phyloP scores from a whole-genome alignment of 2,888 invertebrate species.

The Venusia cambrica region DNA sequence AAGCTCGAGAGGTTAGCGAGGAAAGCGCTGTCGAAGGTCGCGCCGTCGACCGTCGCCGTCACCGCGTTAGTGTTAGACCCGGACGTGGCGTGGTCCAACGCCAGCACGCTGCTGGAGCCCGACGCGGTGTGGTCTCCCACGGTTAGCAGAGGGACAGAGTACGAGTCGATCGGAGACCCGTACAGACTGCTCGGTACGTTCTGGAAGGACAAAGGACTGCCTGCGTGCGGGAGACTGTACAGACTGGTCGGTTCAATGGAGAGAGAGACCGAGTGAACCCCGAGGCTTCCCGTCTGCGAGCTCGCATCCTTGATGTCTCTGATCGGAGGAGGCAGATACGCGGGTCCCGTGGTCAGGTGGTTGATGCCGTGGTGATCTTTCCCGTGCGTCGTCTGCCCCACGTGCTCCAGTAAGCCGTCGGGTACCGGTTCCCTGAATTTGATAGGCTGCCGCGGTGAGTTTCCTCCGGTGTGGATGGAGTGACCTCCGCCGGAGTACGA shows the following conservation, averaged over 20 bases:
- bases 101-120: too few species aligned
- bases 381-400: conserved; percentile 83
- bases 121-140: conserved; percentile 76
- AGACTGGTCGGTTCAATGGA: conserved; percentile 75
- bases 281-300: conserved; percentile 47
- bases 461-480: conserved; percentile 60
- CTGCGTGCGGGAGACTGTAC: conserved; percentile 74
- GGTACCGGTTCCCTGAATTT: conserved; percentile 89
- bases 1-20: conserved; percentile 60
- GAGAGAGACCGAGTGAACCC: conserved; percentile 51
- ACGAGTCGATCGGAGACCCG: conserved; percentile 75
- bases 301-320: conserved; percentile 75
- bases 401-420: conserved; percentile 84
- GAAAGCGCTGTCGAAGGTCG: conserved; percentile 58
- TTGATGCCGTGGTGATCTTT: conserved; percentile 82
- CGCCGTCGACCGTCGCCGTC: conserved; percentile 66
- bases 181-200: conserved; percentile 51
- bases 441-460: conserved; percentile 82
- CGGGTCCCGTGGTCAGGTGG: conserved; percentile 68
- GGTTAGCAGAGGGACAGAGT: conserved; percentile 71
- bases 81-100: conserved; percentile 75
- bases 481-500: conserved; percentile 67
- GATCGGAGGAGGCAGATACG: conserved; percentile 85
- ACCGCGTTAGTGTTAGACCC: conserved; percentile 61
- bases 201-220: conserved; percentile 74